A percentile compares a stretch with the other conserved stretches of the same genome.
These are phyloP conservation scores for Lithophane socia DNA, from an alignment of 2,888 invertebrate genomes.

Conservation along the genomic window DNA sequence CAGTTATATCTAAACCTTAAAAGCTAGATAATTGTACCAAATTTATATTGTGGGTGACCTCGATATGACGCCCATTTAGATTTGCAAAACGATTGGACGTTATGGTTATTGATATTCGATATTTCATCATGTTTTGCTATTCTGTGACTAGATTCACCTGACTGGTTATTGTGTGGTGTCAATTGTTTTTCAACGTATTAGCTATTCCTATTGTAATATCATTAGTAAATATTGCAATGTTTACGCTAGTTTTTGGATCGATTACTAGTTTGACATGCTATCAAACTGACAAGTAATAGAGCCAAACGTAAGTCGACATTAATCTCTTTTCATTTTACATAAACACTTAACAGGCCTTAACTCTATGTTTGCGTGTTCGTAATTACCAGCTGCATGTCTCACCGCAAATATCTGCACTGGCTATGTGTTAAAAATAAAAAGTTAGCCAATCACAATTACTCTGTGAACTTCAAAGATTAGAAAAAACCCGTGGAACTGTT, in stretches of 20 bases:
- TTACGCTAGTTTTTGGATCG: neutral
- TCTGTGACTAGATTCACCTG: conserved; percentile 21
- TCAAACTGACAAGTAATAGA: conserved; percentile 11
- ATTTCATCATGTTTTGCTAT: conserved; percentile 38
- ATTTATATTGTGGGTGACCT: conserved; percentile 55
- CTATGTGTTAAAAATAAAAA: conserved; percentile 41
- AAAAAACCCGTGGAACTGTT: conserved; percentile 58
- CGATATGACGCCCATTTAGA: conserved; percentile 53
- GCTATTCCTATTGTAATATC: conserved; percentile 11
- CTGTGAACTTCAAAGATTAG: conserved; percentile 57
- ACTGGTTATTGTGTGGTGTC: neutral
- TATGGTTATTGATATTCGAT: conserved; percentile 52
- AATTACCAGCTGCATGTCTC: conserved; percentile 54
- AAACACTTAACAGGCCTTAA: conserved; percentile 27
- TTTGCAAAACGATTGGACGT: conserved; percentile 47
- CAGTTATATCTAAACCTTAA: conserved; percentile 61
- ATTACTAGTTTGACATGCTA: conserved; percentile 3
- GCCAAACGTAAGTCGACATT: conserved; percentile 32
- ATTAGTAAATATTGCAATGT: conserved; percentile 12
- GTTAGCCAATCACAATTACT: conserved; percentile 57
- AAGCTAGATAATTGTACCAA: conserved; percentile 61
- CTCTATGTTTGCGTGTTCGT: conserved; percentile 46
- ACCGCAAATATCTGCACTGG: conserved; percentile 37
- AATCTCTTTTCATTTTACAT: conserved; percentile 42
- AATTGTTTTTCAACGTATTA: conserved; percentile 1